Evolutionary conservation across 2,888 invertebrate genomes (phyloP).

Genomic region (Leptopilina drosophilae): DNA sequence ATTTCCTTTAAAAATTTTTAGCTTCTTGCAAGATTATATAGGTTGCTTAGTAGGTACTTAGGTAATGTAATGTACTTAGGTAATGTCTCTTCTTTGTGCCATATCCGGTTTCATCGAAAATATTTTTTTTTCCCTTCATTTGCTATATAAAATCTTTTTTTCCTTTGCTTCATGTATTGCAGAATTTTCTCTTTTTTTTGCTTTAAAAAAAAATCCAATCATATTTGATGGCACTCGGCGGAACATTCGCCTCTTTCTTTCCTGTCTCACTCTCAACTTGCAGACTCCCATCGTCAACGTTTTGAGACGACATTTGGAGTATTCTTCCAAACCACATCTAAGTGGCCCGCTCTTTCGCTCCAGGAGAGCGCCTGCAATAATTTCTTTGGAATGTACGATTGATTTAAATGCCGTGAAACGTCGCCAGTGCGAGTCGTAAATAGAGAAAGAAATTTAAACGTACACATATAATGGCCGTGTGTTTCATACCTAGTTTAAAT

Average conservation of each 20-base stretch:
- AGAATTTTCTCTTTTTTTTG: no score
- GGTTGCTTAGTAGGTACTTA: no score
- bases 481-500: no score
- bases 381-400: slow-evolving; percentile 63
- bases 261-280: background rate
- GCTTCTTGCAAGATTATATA: no score
- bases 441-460: slow-evolving; percentile 34
- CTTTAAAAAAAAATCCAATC: background rate
- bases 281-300: slow-evolving; percentile 26
- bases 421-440: slow-evolving; percentile 36
- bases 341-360: slow-evolving; percentile 41
- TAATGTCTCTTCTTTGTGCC: background rate
- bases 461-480: background rate
- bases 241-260: no score
- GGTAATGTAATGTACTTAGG: background rate
- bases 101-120: background rate
- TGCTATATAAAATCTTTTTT: background rate
- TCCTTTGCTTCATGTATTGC: no score
- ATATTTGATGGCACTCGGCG: slow-evolving; percentile 18
- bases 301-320: slow-evolving; percentile 30
- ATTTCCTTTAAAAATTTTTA: no score
- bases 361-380: slow-evolving; percentile 53
- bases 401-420: slow-evolving; percentile 63
- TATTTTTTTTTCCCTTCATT: background rate
- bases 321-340: slow-evolving; percentile 35